Evolutionary conservation across 1,140 invertebrate species (phyloP), one percentile per base, ranked within the genome.

Genomic region (Drosophila malerkotliana): DNA sequence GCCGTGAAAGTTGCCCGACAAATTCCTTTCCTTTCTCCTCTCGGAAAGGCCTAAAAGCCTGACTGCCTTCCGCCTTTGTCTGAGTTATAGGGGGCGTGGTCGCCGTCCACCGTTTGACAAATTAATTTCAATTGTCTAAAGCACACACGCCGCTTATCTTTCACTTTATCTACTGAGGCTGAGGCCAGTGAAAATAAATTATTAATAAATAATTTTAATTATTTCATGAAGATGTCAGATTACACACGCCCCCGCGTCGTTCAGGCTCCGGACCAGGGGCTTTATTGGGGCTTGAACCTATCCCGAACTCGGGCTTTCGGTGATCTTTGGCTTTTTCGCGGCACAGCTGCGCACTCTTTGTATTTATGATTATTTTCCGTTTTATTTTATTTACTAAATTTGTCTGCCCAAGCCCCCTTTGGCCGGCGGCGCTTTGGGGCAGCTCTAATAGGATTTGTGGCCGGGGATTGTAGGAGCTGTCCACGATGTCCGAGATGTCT

Each of bases 151-250:
- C 28, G 64, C 73, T 84, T 85, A 84, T 84, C 81, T 80, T 69
- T 77, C 81, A 77, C 80, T 84, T 84, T 73, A 84, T 80, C 80
- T 75, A 75, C 75, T 18, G 18, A 18, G 71, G 64, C 52, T 57
- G 79, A 34, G 32, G 45, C 67, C 48, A 84, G 67, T 72, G 74
- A 79, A 88, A 88, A 88, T 83, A 88, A 88, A 89, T 88, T 88
- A 88, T 88, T 79, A 88, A 88, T 89, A 89, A 88, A 88, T 89
- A 89, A 88, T 88, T 88, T 83, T 88, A 88, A 88, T 88, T 88
- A 88, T 88, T 88, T 88, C 83, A 88, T 88, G 79, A 88, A 88
- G 83, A 83, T 88, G 83, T 88, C 83, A 88, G 88, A 88, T 88
- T 88, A 88, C 72, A 83, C 76, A 83, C 83, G 77, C 83, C 81